Percentiles rank a stretch among this genome's conserved stretches.
These are phyloP conservation scores for Tetropium fuscum DNA, from an alignment of 2,888 invertebrate genomes.

Conservation along the genomic window DNA sequence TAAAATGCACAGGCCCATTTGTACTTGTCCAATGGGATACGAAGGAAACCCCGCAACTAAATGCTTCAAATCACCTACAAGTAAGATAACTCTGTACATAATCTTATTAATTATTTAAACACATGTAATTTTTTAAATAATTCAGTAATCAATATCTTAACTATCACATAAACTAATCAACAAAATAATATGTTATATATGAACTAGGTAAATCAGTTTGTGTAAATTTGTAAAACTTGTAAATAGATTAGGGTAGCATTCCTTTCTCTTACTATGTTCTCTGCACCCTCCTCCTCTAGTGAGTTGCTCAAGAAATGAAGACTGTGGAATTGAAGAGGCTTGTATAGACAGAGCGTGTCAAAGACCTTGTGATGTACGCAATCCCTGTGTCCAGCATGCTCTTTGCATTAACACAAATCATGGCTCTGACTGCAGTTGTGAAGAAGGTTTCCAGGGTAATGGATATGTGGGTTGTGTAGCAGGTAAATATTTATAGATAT, in stretches of 20 bases:
- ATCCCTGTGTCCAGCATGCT: slow-evolving; percentile 86
- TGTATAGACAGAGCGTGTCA: slow-evolving; percentile 89
- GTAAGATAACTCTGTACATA: slow-evolving; percentile 71
- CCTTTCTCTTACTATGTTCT: slow-evolving; percentile 48
- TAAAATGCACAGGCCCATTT: slow-evolving; percentile 86
- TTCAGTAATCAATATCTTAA: slow-evolving; percentile 19
- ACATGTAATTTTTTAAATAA: slow-evolving; percentile 8
- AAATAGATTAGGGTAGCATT: slow-evolving; percentile 45
- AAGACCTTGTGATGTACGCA: slow-evolving; percentile 86
- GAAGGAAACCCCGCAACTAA: slow-evolving; percentile 86
- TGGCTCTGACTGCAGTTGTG: slow-evolving; percentile 87
- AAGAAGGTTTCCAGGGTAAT: slow-evolving; percentile 88
- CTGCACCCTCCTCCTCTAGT: slow-evolving; percentile 71
- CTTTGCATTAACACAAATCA: slow-evolving; percentile 91
- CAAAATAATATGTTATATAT: slow-evolving; percentile 18
- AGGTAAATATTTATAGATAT: slow-evolving; percentile 71
- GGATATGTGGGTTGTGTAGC: slow-evolving; percentile 84
- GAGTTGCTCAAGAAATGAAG: slow-evolving; percentile 88
- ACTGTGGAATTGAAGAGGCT: slow-evolving; percentile 87
- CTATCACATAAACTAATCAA: slow-evolving; percentile 35
- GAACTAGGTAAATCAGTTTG: not conserved
- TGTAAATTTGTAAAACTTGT: slow-evolving; percentile 28
- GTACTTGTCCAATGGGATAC: slow-evolving; percentile 83
- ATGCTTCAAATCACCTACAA: slow-evolving; percentile 80
- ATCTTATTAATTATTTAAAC: slow-evolving; percentile 16